phyloP scores from a whole-genome alignment of 2,888 invertebrate species.

The Heterodera filipjevi region DNA sequence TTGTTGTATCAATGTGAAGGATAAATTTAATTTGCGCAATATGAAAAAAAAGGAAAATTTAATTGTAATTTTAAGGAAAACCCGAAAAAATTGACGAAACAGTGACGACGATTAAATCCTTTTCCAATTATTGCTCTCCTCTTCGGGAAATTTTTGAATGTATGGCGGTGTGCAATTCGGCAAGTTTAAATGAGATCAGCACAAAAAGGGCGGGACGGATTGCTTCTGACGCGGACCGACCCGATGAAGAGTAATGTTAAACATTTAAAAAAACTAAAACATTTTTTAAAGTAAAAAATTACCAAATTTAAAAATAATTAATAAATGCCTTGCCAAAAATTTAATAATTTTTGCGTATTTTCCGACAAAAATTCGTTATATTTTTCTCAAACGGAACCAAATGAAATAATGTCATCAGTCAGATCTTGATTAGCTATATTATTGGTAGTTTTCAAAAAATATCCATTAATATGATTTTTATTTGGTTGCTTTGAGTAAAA shows the following conservation, averaged over 20 bases:
- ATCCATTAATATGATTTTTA: no score
- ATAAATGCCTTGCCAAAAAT: no score
- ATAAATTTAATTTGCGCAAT: neutral
- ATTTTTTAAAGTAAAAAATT: conserved; percentile 13
- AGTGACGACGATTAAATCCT: neutral
- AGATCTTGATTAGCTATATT: no score
- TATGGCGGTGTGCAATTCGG: conserved; percentile 42
- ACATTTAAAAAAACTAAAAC: conserved; percentile 17
- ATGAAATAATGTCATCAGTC: no score
- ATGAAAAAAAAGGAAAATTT: neutral
- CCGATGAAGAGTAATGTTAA: conserved; percentile 8
- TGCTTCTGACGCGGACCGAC: conserved; percentile 9
- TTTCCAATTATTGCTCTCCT: conserved; percentile 8
- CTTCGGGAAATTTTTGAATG: conserved; percentile 30
- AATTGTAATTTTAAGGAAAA: neutral
- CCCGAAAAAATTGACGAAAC: conserved; percentile 8
- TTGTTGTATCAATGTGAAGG: no score
- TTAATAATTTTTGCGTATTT: no score
- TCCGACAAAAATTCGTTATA: no score
- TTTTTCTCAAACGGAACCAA: no score
- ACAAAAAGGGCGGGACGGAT: neutral
- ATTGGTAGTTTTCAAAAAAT: neutral
- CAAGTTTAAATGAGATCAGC: conserved; percentile 26
- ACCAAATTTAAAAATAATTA: neutral
- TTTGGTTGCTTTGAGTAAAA: no score